These are phyloP conservation scores for Dryoscopus gambensis DNA, from an alignment of 2,113 vertebrate species.

Conservation along the genomic window DNA sequence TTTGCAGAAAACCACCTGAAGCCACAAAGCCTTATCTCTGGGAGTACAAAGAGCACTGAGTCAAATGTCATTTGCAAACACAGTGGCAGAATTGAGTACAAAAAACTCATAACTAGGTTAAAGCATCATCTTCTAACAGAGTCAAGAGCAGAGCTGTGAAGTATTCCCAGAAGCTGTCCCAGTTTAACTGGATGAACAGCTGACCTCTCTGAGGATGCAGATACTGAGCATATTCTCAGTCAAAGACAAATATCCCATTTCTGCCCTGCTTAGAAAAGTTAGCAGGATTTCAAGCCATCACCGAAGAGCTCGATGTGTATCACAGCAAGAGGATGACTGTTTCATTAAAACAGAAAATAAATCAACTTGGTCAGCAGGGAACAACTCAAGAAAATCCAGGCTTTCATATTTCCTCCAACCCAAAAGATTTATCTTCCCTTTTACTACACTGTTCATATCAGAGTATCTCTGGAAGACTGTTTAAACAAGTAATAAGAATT, in stretches of 20 bases:
- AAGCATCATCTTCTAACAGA: not conserved
- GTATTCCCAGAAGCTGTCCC: not conserved
- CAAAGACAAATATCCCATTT: not conserved
- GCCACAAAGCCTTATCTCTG: not conserved
- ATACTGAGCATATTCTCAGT: not conserved
- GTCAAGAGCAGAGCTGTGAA: not conserved
- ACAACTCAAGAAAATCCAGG: not conserved
- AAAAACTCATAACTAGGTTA: not conserved
- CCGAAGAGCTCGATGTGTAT: not conserved
- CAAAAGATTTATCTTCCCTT: not conserved
- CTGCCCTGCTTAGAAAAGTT: not conserved
- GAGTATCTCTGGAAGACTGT: not conserved
- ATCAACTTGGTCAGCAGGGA: not conserved
- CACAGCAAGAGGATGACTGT: not conserved
- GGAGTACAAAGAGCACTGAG: not conserved
- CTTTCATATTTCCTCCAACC: not conserved
- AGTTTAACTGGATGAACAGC: not conserved
- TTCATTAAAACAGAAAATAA: not conserved
- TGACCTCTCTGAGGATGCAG: not conserved
- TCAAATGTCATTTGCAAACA: not conserved
- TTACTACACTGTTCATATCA: not conserved
- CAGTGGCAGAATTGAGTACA: not conserved
- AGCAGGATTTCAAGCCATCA: not conserved
- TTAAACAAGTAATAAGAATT: conserved; percentile 30
- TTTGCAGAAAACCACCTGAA: conserved; percentile 9